Conservation (phyloP, 30 jellyfish, hydroid and myxozoan species). For the Hydractinia symbiolongicarpus region DNA sequence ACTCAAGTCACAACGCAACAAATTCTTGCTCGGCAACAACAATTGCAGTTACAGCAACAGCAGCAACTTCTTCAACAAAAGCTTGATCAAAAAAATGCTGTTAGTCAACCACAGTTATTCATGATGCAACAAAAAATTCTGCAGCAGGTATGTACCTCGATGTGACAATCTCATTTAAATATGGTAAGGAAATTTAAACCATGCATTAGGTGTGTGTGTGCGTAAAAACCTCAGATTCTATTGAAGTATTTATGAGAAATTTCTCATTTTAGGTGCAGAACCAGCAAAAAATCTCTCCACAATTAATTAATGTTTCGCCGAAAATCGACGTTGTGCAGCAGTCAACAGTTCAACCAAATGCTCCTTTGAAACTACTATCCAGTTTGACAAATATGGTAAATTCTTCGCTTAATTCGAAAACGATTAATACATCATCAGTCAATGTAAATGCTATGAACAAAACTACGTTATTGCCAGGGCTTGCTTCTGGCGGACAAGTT, state of each 20-base stretch:
- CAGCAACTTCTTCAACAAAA: background rate
- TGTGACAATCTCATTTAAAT: background rate
- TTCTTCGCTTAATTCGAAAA: background rate
- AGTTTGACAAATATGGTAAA: constrained; percentile 32
- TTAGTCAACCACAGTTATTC: background rate
- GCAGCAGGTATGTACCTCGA: background rate
- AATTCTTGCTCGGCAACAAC: background rate
- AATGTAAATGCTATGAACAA: background rate
- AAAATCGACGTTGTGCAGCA: background rate
- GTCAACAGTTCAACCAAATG: constrained; percentile 1
- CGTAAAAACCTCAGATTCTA: no score
- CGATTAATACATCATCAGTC: background rate
- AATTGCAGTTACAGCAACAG: background rate
- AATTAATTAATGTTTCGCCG: no score
- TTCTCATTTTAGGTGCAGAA: no score
- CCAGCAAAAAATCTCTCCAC: no score
- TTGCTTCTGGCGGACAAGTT: background rate
- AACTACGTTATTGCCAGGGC: background rate
- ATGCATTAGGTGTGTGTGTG: background rate
- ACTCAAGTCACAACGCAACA: background rate
- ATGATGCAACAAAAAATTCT: constrained; percentile 8
- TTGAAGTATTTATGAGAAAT: no score
- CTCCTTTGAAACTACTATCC: constrained; percentile 27
- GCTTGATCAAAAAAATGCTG: no score
- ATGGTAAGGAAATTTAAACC: background rate